A percentile compares a stretch with the other conserved stretches of the same genome.
These are phyloP conservation scores for Sakesphorus luctuosus DNA, from an alignment of 2,113 vertebrate species.

Conservation along the genomic window DNA sequence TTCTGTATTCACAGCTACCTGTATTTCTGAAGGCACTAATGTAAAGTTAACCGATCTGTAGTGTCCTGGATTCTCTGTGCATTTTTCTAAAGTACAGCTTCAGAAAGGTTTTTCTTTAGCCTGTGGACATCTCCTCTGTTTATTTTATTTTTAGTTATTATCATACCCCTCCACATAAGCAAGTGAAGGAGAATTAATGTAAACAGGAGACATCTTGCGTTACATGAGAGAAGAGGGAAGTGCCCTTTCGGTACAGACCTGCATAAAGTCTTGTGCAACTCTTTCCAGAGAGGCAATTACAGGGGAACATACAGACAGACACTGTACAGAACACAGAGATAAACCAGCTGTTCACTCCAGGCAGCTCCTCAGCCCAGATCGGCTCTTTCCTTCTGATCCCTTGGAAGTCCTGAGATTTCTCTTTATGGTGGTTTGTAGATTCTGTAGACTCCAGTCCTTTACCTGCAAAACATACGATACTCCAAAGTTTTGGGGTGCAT, in stretches of 20 bases:
- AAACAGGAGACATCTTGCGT: background rate
- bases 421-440: background rate
- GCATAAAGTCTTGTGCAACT: accelerated
- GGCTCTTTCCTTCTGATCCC: background rate
- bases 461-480: background rate
- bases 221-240: background rate
- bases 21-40: background rate
- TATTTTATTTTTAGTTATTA: background rate
- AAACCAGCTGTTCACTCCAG: background rate
- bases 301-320: background rate
- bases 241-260: background rate
- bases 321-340: background rate
- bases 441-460: background rate
- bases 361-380: background rate
- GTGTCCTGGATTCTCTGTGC: background rate
- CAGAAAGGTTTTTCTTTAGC: background rate
- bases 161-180: background rate
- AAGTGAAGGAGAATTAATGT: background rate
- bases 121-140: background rate
- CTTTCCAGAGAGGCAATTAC: background rate
- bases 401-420: background rate
- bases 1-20: background rate
- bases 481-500: background rate
- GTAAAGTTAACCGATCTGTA: background rate
- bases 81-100: background rate